Base-by-base conservation (phyloP, 2,797 vertebrate genomes). In the Acomys russatus region DNA sequence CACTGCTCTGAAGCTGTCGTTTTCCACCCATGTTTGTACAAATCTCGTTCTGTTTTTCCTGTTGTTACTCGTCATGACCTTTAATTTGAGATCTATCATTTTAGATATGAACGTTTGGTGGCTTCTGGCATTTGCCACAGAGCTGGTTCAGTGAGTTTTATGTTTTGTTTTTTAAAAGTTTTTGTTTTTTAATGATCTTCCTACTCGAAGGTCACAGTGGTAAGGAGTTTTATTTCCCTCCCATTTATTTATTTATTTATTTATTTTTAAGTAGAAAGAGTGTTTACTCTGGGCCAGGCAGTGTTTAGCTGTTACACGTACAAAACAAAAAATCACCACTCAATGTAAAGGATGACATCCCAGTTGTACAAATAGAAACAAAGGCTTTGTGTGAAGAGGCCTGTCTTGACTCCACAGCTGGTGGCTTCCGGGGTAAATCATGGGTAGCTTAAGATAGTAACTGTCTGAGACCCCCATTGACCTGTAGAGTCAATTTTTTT, bases 131-230 rank as follows among this genome's bases (percentile, higher is more conserved):
- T 90, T 94, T 90, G 30, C 54, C 9, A 90, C 59, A 51, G 30
- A 49, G n/a, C 7, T 30, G 92, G 63, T 64, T 96, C 54, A 63
- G 25, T 97, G 94, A 83, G 44, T 88, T 95, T 94, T 71, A 35
- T 85, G 87, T 10, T 8, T 82, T 1, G 84, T 91, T 15, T 85
- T 10, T 5, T 30, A 12, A 70, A 44, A 44, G 84, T 89, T 17
- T 86, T 14, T 1, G 18, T 22, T 86, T n/a, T 35, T 14, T 1
- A 3, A 28, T 18, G 33, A 56, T 56, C 66, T 59, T n/a, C 9
- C 44, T 70, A 4, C 44, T 11, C 28, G 10, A 44, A 51, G 2
- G 33, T 85, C 18, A 33, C 2, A 11, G 54, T 38, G 84, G 63
- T 59, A 18, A 59, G 54, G 23, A 86, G 10, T 44, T 74, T 70